Percentiles rank a stretch among this genome's conserved stretches.
phyloP scores from a whole-genome alignment of 2,113 vertebrate genomes.

The Percina caprodes region DNA sequence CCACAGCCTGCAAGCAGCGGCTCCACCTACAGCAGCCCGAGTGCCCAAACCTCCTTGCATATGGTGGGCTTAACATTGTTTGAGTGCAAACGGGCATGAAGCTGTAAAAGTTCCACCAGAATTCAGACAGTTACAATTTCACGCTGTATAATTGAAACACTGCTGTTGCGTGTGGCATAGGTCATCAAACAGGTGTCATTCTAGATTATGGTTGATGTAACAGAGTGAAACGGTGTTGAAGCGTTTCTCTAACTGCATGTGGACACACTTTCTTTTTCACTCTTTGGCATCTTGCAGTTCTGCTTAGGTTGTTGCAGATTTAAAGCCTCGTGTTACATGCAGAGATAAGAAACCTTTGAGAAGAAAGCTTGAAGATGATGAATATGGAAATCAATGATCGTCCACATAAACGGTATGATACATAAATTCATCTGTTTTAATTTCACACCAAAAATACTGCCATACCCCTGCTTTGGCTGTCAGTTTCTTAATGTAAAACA shows the following conservation, averaged over 20 bases:
- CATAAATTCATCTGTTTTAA: not conserved
- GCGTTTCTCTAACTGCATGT: not conserved
- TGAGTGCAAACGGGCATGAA: constrained; percentile 60
- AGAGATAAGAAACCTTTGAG: not conserved
- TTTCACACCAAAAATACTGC: not conserved
- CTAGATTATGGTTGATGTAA: constrained; percentile 66
- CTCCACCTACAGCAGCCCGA: constrained; percentile 52
- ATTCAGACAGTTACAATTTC: constrained; percentile 67
- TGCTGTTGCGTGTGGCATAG: constrained; percentile 46
- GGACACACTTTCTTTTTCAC: not conserved
- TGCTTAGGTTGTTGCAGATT: not conserved
- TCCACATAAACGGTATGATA: not conserved
- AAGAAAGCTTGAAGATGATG: not conserved
- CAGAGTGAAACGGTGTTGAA: constrained; percentile 37
- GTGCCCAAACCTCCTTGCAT: constrained; percentile 54
- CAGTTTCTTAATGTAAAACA: constrained; percentile 14
- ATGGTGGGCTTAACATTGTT: constrained; percentile 51
- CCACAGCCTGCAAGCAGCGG: constrained; percentile 49
- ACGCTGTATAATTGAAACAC: constrained; percentile 57
- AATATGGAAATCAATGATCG: constrained; percentile 13
- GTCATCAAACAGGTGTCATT: constrained; percentile 67
- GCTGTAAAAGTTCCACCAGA: constrained; percentile 64
- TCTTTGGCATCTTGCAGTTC: not conserved
- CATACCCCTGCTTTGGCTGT: not conserved
- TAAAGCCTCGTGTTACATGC: not conserved